A percentile compares a stretch with the other conserved stretches of the same genome.
Conservation (phyloP, 2,797 vertebrate genomes). For the Acipenser oxyrinchus region DNA sequence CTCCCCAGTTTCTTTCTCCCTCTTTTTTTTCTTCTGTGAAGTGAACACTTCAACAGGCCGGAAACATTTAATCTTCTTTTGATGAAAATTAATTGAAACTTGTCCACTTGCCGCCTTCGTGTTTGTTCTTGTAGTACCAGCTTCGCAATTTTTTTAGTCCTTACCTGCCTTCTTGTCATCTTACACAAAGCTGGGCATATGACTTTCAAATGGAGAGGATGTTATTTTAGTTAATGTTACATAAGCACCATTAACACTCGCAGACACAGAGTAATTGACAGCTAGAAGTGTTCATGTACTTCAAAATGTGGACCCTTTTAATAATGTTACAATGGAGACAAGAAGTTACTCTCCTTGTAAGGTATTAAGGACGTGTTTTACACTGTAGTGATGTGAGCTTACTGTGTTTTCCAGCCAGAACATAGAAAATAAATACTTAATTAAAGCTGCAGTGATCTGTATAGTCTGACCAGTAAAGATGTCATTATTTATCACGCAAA, state of each 20-base stretch:
- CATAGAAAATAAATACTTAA: constrained; percentile 48
- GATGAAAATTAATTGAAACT: constrained; percentile 98
- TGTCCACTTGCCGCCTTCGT: constrained; percentile 87
- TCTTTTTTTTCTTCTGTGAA: constrained; percentile 70
- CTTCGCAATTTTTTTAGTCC: constrained; percentile 40
- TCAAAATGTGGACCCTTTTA: constrained; percentile 24
- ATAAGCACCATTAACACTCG: constrained; percentile 37
- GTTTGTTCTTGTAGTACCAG: constrained; percentile 53
- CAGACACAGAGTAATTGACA: constrained; percentile 30
- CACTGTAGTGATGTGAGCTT: neutral
- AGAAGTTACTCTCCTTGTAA: constrained; percentile 6
- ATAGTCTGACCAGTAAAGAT: constrained; percentile 25
- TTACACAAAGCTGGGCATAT: constrained; percentile 24
- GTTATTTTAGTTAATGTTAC: constrained; percentile 32
- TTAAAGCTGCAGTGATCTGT: constrained; percentile 27
- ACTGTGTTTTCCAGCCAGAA: constrained; percentile 13
- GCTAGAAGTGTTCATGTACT: constrained; percentile 23
- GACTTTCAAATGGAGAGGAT: constrained; percentile 46
- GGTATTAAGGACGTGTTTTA: constrained; percentile 4
- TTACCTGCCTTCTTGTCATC: constrained; percentile 18
- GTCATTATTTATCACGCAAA: constrained; percentile 42
- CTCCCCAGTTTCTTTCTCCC: constrained; percentile 77
- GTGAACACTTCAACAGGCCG: constrained; percentile 98
- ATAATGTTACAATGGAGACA: constrained; percentile 16
- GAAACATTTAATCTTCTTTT: constrained; percentile 99